Evolutionary conservation across 2,888 invertebrate genomes (phyloP).

Genomic region (Ariolimax columbianus): DNA sequence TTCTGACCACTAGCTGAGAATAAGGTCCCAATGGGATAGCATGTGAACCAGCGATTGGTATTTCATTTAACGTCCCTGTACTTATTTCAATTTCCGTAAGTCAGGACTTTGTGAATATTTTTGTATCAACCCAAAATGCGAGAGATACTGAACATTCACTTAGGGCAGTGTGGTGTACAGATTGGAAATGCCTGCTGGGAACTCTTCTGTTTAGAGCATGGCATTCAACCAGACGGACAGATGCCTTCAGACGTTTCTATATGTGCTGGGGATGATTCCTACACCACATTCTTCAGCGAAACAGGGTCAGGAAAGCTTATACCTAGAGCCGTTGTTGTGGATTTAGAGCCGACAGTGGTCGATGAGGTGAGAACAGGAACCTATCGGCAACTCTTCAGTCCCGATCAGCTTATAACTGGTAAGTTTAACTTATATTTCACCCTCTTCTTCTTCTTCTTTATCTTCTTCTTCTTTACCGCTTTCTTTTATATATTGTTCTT

Average conservation of each 20-base stretch:
- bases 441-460: no score
- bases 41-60: neutral
- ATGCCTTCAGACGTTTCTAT: neutral
- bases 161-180: conserved; percentile 22
- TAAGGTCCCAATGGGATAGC: neutral
- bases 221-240: conserved; percentile 23
- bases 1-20: neutral
- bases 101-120: neutral
- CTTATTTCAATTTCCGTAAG: neutral
- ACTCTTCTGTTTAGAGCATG: conserved; percentile 6
- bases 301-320: neutral
- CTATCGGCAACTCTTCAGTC: neutral
- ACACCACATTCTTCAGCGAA: conserved; percentile 16
- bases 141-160: conserved; percentile 6
- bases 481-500: no score
- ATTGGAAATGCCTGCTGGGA: conserved; percentile 23
- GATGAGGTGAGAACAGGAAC: conserved; percentile 28
- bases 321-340: conserved; percentile 5
- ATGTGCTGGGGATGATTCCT: conserved; percentile 6
- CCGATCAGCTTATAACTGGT: conserved; percentile 16
- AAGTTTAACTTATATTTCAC: neutral
- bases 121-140: neutral
- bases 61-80: neutral
- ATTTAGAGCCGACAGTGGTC: conserved; percentile 5
- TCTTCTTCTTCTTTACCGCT: no score